Base-by-base conservation (phyloP, 2,113 vertebrate species). In the Oncorhynchus masou region DNA sequence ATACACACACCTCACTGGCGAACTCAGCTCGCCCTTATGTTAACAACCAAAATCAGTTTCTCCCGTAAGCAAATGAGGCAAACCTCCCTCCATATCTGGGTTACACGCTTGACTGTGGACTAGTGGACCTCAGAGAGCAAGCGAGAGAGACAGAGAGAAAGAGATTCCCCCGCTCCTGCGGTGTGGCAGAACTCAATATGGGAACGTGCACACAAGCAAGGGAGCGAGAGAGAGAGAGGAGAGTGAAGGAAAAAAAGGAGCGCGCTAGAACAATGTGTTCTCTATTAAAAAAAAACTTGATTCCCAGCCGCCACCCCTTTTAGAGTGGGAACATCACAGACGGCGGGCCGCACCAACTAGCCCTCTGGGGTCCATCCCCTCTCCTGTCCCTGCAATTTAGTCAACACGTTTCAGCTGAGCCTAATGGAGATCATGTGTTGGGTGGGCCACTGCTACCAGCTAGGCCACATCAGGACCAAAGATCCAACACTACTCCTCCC, bases 101-200 rank as follows among this genome's bases (percentile, higher is more conserved):
- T 93, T 93, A 88, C 92, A 94, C 88, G 92, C 93, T 93, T 93
- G 85, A 94, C 87, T 93, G 91, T 93, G 88, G 86, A 88, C 86
- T 93, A 94, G 93, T 92, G 92, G 93, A 92, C 86, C 87, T 88
- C 81, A 79, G 78, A 88, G 80, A 81, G 78, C 86, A 80, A 60
- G 60, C 24, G 64, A 66, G 64, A 16, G 24, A 66, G 25, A 27
- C 31, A 34, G 75, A 81, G 70, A 45, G 8, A 45, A 2, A 45
- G 39, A 45, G 39, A 45, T 45, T 45, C 9, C 39, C 39, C 39
- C 2, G 8, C 9, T 45, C 39, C 39, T 45, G 39, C 39, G 39
- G 71, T 73, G 57, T 24, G 66, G 22, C 34, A 66, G 39, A 68
- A 29, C 66, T 29, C 12, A 59, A n/a, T 74, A 59, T 19, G 34